Evolutionary conservation across 2,797 vertebrate species (phyloP), one percentile per base, ranked within the genome.

Genomic region (Denticeps clupeoides): DNA sequence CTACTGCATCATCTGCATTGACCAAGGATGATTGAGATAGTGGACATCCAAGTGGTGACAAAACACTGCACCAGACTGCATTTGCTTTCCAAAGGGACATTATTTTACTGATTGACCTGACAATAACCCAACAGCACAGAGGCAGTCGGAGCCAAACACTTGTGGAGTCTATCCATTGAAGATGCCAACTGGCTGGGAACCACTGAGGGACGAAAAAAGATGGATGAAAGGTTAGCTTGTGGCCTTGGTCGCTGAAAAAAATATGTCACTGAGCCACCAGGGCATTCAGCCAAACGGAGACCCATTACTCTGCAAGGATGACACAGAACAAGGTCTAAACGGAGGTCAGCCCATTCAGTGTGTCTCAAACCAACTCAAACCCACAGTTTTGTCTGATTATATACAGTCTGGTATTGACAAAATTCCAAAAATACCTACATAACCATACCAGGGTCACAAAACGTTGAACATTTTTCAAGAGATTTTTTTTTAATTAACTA

Each of bases 281-380:
- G 26, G 3, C 15, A 28, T 33, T 24, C 35, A 21, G 23, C 21
- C 40, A 38, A 21, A 56, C 53, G 31, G 48, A 54, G 53, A 28
- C 35, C 37, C 21, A 47, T 46, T 4, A 54, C 49, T 53, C 9
- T 31, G 18, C 7, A 23, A 27, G 45, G 12, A 6, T 49, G 49
- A 60, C 54, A 63, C 31, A 51, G 41, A 57, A 41, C 43, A 52
- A 55, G 56, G 53, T 60, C 42, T 50, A 63, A 7, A 19, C 37
- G 27, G 45, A 53, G 64, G 56, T 63, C 64, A 45, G 59, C 15
- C n/a, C 3, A 32, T 45, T 47, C 29, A 41, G n/a, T n/a, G n/a
- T n/a, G n/a, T n/a, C n/a, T n/a, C n/a, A n/a, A n/a, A n/a, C n/a
- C n/a, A n/a, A n/a, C n/a, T n/a, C n/a, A n/a, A n/a, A n/a, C n/a